Conservation (phyloP, 1,140 invertebrate genomes). For the Rhagoletis pomonella region DNA sequence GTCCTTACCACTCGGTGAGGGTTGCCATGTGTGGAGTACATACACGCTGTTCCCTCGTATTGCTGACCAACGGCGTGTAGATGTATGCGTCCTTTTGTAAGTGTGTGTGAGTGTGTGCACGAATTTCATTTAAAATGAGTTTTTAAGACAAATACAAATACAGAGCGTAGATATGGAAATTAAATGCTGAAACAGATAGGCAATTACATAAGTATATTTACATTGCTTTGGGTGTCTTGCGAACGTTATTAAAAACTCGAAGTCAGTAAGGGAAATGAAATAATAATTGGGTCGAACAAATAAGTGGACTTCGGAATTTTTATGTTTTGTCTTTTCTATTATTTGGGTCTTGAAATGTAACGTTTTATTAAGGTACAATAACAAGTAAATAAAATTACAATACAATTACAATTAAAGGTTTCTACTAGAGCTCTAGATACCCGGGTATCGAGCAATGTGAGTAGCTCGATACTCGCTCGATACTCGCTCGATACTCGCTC, state of each 20-base stretch:
- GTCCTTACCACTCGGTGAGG: neutral
- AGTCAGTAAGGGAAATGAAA: too few relatives aligned
- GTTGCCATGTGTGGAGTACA: neutral
- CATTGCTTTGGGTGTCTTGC: neutral
- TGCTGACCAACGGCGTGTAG: neutral
- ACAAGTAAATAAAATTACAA: too few relatives aligned
- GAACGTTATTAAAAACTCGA: slow-evolving; percentile 8
- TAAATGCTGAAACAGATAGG: slow-evolving; percentile 39
- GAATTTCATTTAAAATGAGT: neutral
- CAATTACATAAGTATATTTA: slow-evolving; percentile 23
- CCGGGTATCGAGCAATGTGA: too few relatives aligned
- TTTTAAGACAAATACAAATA: slow-evolving; percentile 47
- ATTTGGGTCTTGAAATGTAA: too few relatives aligned
- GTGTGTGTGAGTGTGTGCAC: neutral
- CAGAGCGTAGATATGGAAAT: slow-evolving; percentile 34
- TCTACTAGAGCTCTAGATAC: too few relatives aligned
- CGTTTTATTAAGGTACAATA: too few relatives aligned
- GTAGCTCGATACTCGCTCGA: too few relatives aligned
- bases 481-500: too few relatives aligned
- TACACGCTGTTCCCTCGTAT: neutral
- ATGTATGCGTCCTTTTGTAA: neutral
- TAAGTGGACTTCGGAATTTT: too few relatives aligned
- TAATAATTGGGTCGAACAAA: too few relatives aligned
- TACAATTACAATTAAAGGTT: too few relatives aligned
- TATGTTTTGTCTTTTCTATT: too few relatives aligned